These are phyloP conservation scores for Aradus depressus DNA, from an alignment of 2,888 invertebrate species.

Conservation along the genomic window DNA sequence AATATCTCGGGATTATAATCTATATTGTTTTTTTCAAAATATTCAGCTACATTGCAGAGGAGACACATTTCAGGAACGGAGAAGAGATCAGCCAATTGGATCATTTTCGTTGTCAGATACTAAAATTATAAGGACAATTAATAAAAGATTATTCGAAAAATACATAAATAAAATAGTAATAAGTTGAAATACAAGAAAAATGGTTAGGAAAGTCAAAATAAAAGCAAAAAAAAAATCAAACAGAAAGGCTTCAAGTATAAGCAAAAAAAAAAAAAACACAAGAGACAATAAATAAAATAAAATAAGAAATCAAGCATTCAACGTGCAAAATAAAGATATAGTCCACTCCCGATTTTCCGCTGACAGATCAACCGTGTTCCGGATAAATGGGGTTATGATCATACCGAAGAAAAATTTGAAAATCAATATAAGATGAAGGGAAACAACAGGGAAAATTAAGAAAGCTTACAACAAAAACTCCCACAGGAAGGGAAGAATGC, in stretches of 20 bases:
- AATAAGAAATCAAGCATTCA: too few relatives aligned
- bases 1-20: slow-evolving; percentile 92
- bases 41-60: slow-evolving; percentile 86
- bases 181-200: slow-evolving; percentile 34
- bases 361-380: too few relatives aligned
- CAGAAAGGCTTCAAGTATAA: background rate
- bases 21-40: slow-evolving; percentile 77
- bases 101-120: slow-evolving; percentile 51
- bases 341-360: too few relatives aligned
- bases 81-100: slow-evolving; percentile 91
- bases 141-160: background rate
- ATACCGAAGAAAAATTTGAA: too few relatives aligned
- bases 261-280: background rate
- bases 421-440: too few relatives aligned
- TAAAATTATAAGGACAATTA: slow-evolving; percentile 17
- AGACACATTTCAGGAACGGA: slow-evolving; percentile 94
- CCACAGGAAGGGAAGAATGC: too few relatives aligned
- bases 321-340: too few relatives aligned
- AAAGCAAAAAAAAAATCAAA: background rate
- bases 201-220: slow-evolving; percentile 6
- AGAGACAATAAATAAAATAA: background rate
- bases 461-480: too few relatives aligned
- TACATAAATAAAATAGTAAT: background rate
- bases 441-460: too few relatives aligned
- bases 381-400: too few relatives aligned